Evolutionary conservation across 2,113 vertebrate species (phyloP).

Genomic region (Columba livia): DNA sequence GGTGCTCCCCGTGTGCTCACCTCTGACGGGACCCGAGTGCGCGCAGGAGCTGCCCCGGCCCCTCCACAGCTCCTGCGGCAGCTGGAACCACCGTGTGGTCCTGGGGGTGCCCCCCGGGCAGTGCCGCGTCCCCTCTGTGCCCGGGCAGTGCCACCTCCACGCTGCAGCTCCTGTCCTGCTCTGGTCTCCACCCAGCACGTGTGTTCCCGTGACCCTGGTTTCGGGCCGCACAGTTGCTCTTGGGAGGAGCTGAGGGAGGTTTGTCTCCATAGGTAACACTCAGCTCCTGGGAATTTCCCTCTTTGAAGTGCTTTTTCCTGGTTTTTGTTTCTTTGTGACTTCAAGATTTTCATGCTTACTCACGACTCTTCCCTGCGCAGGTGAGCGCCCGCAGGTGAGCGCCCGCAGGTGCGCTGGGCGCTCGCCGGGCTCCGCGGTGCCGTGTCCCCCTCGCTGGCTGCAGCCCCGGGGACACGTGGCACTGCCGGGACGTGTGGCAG

Average conservation of each 20-base stretch:
- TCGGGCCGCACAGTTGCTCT: too few relatives aligned
- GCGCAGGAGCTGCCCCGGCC: background rate
- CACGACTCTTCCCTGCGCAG: background rate
- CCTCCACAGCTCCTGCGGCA: background rate
- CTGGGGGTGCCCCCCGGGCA: too few relatives aligned
- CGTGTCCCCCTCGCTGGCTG: too few relatives aligned
- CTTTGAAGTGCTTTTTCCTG: constrained; percentile 10
- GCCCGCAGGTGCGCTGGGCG: background rate
- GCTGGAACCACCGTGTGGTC: too few relatives aligned
- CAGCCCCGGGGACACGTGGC: too few relatives aligned
- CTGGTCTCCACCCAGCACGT: fast-evolving
- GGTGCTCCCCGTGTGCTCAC: fast-evolving
- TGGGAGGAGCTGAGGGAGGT: background rate
- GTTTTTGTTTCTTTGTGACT: background rate
- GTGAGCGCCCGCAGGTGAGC: background rate
- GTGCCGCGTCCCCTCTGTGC: too few relatives aligned
- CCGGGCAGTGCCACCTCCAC: too few relatives aligned
- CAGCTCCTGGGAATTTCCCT: background rate
- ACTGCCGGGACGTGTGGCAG: too few relatives aligned
- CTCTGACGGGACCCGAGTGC: too few relatives aligned
- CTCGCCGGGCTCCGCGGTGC: too few relatives aligned
- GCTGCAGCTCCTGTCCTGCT: too few relatives aligned
- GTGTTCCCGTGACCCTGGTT: too few relatives aligned
- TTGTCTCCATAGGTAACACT: background rate
- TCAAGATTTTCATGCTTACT: background rate